Evolutionary conservation across 2,113 vertebrate genomes (phyloP), one percentile per base, ranked within the genome.

Genomic region (Gavialis gangeticus): DNA sequence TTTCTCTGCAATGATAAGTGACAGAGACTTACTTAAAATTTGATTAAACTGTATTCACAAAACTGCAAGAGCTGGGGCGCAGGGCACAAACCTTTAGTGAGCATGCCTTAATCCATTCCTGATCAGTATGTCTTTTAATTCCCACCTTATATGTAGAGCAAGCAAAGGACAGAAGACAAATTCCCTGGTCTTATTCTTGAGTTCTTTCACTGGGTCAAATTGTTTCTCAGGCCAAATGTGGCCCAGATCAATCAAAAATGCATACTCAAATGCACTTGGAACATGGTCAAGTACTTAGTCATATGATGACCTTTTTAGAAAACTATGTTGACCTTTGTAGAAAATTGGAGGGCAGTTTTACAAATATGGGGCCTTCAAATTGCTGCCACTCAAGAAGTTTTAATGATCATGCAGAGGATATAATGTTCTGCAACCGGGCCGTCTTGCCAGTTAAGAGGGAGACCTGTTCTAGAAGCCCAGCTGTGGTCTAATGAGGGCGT

Each of bases 201-300:
- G n/a, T 18, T 89, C 60, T 89, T 6, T 4, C 27, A 63, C 59
- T 71, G n/a, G 34, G 25, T 27, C 80, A 78, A 67, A 59, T 5
- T 19, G 6, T 19, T 79, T 82, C 87, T 79, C 37, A 62, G 71
- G 67, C 34, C 91, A 77, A 73, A 30, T 54, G 11, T 64, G 59
- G 3, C 69, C 75, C 1, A 0, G 5, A 60, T 34, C 46, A 46
- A 25, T 46, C 12, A 37, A 60, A n/a, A 4, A 3, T 21, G 24
- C 0, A 0, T 28, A 56, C 10, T 5, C 30, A 1, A 55, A 66
- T 6, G 19, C 28, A 34, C 24, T 1, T n/a, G 60, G 17, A 4
- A 46, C 46, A 46, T 46, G 46, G 46, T 46, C 46, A 46, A 46
- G 46, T 46, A 46, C 46, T 46, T 46, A 46, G 8, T 46, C 7